Percentiles rank a stretch among this genome's conserved stretches.
Conservation (phyloP, 2,888 invertebrate species). For the Serrognathus titanus region DNA sequence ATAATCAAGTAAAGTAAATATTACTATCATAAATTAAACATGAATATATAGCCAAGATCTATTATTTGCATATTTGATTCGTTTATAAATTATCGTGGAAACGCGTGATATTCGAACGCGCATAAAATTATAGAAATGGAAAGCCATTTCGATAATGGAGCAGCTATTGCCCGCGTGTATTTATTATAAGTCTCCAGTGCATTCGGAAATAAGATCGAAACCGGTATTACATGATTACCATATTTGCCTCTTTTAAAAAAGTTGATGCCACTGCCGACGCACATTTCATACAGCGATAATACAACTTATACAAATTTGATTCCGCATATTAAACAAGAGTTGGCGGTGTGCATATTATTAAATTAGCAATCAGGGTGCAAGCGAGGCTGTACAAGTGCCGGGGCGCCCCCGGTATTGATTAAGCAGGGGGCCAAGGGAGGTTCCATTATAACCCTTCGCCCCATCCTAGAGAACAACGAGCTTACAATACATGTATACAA, state of each 20-base stretch:
- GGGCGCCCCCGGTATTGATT: constrained; percentile 31
- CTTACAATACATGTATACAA: constrained; percentile 29
- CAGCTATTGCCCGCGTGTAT: constrained; percentile 22
- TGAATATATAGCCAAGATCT: constrained; percentile 44
- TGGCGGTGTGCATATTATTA: constrained; percentile 49
- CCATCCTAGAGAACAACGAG: constrained; percentile 26
- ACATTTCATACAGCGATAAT: constrained; percentile 23
- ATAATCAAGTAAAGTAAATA: constrained; percentile 51
- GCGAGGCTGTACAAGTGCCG: constrained; percentile 24
- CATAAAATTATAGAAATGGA: constrained; percentile 33
- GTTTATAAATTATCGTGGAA: constrained; percentile 28
- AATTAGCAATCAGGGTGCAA: constrained; percentile 44
- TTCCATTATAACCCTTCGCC: constrained; percentile 33
- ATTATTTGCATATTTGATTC: constrained; percentile 50
- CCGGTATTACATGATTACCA: not conserved
- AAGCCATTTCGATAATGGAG: constrained; percentile 32
- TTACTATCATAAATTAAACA: constrained; percentile 50
- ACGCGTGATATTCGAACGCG: constrained; percentile 23
- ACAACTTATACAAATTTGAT: constrained; percentile 57
- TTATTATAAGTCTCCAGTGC: constrained; percentile 13
- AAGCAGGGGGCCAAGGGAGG: constrained; percentile 30
- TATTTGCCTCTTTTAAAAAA: not conserved
- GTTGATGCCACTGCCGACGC: not conserved
- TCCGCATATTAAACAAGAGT: constrained; percentile 49
- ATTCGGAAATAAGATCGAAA: not conserved